These are phyloP conservation scores for Melieria picta DNA, from an alignment of 2,888 invertebrate species.

Conservation along the genomic window DNA sequence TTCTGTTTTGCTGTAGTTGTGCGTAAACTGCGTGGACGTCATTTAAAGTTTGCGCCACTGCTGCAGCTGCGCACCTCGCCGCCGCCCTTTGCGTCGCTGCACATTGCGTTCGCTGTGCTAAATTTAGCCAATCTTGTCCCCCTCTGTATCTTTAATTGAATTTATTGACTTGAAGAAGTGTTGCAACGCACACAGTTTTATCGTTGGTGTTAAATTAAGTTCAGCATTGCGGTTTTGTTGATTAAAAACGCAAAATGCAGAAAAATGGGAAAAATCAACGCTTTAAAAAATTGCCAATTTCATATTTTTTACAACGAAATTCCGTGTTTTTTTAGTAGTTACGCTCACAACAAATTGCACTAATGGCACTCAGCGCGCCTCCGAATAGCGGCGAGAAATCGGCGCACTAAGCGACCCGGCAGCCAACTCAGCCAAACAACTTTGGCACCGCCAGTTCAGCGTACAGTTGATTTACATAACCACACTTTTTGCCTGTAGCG, in stretches of 20 bases:
- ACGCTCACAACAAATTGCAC: neutral
- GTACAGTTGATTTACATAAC: conserved; percentile 25
- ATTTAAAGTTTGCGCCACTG: conserved; percentile 2
- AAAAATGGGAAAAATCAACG: too few relatives aligned
- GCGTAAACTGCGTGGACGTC: too few relatives aligned
- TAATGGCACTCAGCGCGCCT: too few relatives aligned
- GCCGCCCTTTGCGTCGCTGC: conserved; percentile 5
- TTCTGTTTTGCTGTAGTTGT: too few relatives aligned
- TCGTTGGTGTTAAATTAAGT: neutral
- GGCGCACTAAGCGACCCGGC: neutral
- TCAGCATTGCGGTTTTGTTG: too few relatives aligned
- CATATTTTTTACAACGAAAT: neutral
- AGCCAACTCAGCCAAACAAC: neutral
- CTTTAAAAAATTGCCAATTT: neutral
- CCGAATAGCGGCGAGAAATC: neutral
- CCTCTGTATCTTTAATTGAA: conserved; percentile 19
- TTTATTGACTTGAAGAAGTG: conserved; percentile 15
- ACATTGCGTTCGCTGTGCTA: conserved; percentile 3
- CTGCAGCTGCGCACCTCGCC: neutral
- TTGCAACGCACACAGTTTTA: neutral
- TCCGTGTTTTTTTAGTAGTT: neutral
- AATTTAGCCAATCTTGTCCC: conserved; percentile 12
- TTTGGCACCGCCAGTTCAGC: conserved; percentile 8
- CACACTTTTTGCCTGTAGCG: conserved; percentile 27
- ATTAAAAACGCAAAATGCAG: too few relatives aligned